Conservation (phyloP, 1,140 invertebrate species). For the Lasioglossum albipes region DNA sequence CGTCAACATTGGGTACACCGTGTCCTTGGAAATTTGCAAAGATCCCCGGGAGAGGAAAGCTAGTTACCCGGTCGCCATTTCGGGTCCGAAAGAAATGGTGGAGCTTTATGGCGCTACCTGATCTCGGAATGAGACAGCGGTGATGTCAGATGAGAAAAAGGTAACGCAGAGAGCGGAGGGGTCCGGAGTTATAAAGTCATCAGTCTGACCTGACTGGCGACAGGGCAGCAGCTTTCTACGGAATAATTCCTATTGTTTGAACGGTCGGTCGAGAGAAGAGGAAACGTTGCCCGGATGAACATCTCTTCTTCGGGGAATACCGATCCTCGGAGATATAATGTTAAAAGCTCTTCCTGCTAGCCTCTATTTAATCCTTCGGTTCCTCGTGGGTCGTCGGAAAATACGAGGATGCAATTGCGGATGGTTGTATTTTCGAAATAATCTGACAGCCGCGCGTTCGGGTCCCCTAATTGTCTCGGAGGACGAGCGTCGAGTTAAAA, state of each 20-base stretch:
- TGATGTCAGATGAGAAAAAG: slow-evolving; percentile 20
- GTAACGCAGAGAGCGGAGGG: background rate
- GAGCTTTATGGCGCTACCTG: slow-evolving; percentile 52
- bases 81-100: background rate
- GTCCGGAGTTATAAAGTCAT: slow-evolving; percentile 50
- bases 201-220: slow-evolving; percentile 9
- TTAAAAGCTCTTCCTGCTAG: slow-evolving; percentile 13
- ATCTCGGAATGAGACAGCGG: slow-evolving; percentile 25
- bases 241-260: slow-evolving; percentile 48
- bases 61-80: background rate
- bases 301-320: slow-evolving; percentile 7
- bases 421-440: too few relatives aligned
- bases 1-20: too few relatives aligned
- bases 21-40: too few relatives aligned
- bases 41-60: background rate
- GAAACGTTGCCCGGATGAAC: background rate
- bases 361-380: background rate
- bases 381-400: background rate
- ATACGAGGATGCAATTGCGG: too few relatives aligned
- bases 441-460: too few relatives aligned
- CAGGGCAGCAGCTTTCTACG: slow-evolving; percentile 33
- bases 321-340: slow-evolving; percentile 40
- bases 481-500: background rate
- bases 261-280: background rate
- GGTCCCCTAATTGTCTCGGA: background rate